Conservation (phyloP, 2,888 invertebrate genomes). For the Melikaiella ostensackeni region DNA sequence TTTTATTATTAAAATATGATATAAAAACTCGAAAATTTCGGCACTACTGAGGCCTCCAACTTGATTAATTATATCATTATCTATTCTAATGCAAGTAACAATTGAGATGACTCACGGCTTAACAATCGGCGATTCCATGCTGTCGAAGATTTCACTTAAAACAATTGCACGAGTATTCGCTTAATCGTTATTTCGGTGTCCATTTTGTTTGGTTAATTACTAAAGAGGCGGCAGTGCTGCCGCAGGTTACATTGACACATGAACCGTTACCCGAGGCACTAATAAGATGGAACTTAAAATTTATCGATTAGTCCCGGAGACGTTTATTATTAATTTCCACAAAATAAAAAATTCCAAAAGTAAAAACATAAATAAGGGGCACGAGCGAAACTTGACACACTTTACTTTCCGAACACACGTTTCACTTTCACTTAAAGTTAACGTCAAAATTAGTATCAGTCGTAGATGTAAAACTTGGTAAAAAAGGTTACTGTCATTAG, state of each 20-base stretch:
- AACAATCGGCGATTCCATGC: conserved; percentile 64
- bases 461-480: conserved; percentile 27
- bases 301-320: conserved; percentile 55
- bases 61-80: neutral
- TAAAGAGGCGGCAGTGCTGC: conserved; percentile 75
- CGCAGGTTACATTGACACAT: conserved; percentile 74
- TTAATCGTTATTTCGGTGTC: conserved; percentile 77
- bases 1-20: conserved; percentile 50
- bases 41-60: conserved; percentile 4
- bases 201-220: conserved; percentile 78
- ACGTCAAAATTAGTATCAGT: conserved; percentile 15
- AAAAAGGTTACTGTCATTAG: conserved; percentile 28
- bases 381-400: conserved; percentile 18
- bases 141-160: conserved; percentile 66
- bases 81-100: conserved; percentile 18
- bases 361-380: conserved; percentile 29
- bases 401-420: conserved; percentile 22
- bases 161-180: conserved; percentile 67
- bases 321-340: neutral
- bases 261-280: conserved; percentile 52
- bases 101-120: conserved; percentile 64
- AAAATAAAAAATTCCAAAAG: conserved; percentile 5
- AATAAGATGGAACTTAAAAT: conserved; percentile 52
- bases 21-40: conserved; percentile 23
- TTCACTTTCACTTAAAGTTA: conserved; percentile 4